Conservation (phyloP, 1,140 invertebrate genomes). For the Drosophila cardini region DNA sequence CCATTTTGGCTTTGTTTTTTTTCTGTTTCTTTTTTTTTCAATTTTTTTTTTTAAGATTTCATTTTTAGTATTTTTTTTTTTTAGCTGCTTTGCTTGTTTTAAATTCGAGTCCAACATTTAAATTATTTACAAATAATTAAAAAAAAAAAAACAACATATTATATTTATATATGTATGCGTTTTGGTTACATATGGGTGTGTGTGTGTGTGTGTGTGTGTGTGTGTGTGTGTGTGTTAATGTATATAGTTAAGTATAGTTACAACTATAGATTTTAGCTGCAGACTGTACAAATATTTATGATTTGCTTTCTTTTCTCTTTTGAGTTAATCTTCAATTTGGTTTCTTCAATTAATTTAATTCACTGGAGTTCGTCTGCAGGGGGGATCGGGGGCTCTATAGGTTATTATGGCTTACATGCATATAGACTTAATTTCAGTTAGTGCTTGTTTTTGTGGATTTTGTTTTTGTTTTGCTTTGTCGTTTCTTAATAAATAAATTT, state of each 20-base stretch:
- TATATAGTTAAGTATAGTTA: slow-evolving; percentile 49
- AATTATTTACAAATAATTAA: slow-evolving; percentile 78
- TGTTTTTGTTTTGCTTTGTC: slow-evolving; percentile 38
- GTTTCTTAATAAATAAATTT: slow-evolving; percentile 59
- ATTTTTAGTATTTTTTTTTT: slow-evolving; percentile 46
- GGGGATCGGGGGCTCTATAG: slow-evolving; percentile 5
- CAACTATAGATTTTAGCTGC: slow-evolving; percentile 65
- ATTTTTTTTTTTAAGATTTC: slow-evolving; percentile 40
- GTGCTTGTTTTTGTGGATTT: slow-evolving; percentile 24
- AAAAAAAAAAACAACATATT: slow-evolving; percentile 59
- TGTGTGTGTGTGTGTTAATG: slow-evolving; percentile 49
- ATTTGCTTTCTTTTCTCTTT: slow-evolving; percentile 26
- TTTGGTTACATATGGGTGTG: slow-evolving; percentile 30
- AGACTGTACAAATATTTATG: slow-evolving; percentile 45
- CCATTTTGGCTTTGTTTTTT: slow-evolving; percentile 41
- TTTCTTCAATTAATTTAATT: slow-evolving; percentile 55
- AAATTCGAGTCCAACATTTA: slow-evolving; percentile 82
- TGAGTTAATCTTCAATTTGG: slow-evolving; percentile 30
- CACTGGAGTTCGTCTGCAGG: slow-evolving; percentile 49
- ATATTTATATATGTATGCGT: slow-evolving; percentile 35
- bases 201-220: slow-evolving; percentile 32
- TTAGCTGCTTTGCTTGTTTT: slow-evolving; percentile 62
- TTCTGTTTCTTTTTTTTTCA: slow-evolving; percentile 21
- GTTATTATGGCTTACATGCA: slow-evolving; percentile 28
- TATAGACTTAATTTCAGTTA: slow-evolving; percentile 36